Percentiles rank a stretch among this genome's conserved stretches.
These are phyloP conservation scores for Lithophane ornitopus DNA, from an alignment of 2,888 invertebrate species.

Conservation along the genomic window DNA sequence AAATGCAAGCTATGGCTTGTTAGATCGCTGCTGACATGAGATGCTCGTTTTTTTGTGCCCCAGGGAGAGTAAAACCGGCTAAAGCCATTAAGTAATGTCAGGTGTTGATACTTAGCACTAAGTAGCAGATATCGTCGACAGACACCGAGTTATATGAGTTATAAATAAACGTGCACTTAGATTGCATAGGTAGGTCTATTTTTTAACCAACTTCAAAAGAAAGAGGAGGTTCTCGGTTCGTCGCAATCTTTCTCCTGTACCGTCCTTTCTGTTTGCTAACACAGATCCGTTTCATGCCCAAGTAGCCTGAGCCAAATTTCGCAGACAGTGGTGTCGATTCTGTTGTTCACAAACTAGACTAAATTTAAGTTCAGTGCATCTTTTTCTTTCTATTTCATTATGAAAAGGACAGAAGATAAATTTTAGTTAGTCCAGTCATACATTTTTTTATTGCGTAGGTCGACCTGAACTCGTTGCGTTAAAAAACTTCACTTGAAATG, in stretches of 20 bases:
- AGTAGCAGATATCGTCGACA: constrained; percentile 29
- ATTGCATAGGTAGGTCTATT: background rate
- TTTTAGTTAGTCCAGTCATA: too few relatives aligned
- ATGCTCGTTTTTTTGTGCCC: constrained; percentile 30
- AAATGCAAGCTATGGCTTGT: constrained; percentile 31
- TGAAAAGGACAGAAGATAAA: too few relatives aligned
- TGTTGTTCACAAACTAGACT: too few relatives aligned
- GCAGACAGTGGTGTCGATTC: too few relatives aligned
- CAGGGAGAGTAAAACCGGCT: constrained; percentile 36
- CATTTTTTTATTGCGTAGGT: constrained; percentile 2
- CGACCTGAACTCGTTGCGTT: background rate
- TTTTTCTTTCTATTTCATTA: too few relatives aligned
- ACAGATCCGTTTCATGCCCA: background rate
- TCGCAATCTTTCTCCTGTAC: background rate
- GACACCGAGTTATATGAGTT: constrained; percentile 7
- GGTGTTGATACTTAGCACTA: constrained; percentile 34
- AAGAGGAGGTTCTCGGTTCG: too few relatives aligned
- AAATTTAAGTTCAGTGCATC: too few relatives aligned
- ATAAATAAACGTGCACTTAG: constrained; percentile 22
- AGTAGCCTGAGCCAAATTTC: background rate
- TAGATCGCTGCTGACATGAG: constrained; percentile 32
- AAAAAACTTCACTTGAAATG: constrained; percentile 2
- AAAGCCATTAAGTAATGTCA: constrained; percentile 24
- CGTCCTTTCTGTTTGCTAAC: background rate
- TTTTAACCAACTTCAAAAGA: background rate